Percentiles rank a stretch among this genome's conserved stretches.
Evolutionary conservation across 2,888 invertebrate species (phyloP).

Genomic region (Copidosoma aretas): DNA sequence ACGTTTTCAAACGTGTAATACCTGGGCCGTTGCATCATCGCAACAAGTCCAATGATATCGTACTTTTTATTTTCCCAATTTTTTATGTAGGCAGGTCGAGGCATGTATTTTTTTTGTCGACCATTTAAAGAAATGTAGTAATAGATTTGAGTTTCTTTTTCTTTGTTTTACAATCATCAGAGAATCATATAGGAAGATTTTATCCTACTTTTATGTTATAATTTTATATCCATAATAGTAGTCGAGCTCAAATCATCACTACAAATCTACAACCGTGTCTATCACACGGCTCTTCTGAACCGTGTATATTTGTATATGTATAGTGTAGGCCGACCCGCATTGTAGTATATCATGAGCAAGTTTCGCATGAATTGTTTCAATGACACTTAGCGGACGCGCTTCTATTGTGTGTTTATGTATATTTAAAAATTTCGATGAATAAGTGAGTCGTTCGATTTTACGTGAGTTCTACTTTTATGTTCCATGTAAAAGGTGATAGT

Average conservation of each 20-base stretch:
- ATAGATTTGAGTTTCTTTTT: neutral
- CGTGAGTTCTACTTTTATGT: slow-evolving; percentile 9
- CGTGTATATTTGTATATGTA: too few relatives aligned
- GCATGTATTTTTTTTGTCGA: neutral
- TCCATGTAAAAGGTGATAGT: slow-evolving; percentile 12
- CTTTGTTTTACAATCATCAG: neutral
- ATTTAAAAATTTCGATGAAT: neutral
- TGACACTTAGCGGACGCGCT: neutral
- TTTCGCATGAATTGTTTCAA: neutral
- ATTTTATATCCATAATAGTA: neutral
- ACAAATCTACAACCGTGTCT: slow-evolving; percentile 20
- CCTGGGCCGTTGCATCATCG: neutral
- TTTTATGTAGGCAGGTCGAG: slow-evolving; percentile 6
- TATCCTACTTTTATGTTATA: neutral
- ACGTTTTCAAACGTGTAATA: too few relatives aligned
- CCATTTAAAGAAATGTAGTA: neutral
- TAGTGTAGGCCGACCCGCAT: slow-evolving; percentile 19
- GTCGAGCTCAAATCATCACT: slow-evolving; percentile 23
- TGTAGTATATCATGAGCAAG: slow-evolving; percentile 8
- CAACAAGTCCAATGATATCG: too few relatives aligned
- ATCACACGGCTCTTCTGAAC: slow-evolving; percentile 11
- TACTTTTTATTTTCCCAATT: too few relatives aligned
- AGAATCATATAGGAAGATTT: neutral
- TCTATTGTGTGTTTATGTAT: neutral
- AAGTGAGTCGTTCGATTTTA: neutral